Percentiles rank a stretch among this genome's conserved stretches.
These are phyloP conservation scores for Nomada fucata DNA, from an alignment of 2,888 invertebrate species.

Conservation along the genomic window DNA sequence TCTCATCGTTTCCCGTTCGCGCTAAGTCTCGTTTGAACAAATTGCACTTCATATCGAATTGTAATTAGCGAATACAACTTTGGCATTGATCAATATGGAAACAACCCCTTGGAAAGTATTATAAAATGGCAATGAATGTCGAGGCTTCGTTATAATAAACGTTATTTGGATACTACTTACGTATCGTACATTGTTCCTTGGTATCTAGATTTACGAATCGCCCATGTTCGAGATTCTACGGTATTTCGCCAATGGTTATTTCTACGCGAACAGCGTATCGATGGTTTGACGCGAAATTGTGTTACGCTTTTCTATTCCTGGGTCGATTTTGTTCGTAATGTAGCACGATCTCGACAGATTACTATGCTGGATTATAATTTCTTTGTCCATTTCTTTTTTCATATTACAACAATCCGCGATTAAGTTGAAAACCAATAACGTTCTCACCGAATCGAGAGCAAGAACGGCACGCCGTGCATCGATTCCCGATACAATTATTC, in stretches of 20 bases:
- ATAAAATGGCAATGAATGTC: no score
- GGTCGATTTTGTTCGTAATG: constrained; percentile 14
- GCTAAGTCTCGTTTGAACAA: neutral
- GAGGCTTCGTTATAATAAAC: no score
- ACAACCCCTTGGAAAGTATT: no score
- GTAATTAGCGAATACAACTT: no score
- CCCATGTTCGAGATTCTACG: neutral
- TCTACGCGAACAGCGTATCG: constrained; percentile 1
- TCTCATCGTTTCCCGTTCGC: neutral
- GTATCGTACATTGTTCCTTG: no score
- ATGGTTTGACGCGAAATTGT: constrained; percentile 3
- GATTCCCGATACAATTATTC: constrained; percentile 3
- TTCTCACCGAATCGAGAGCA: neutral
- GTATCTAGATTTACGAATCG: no score
- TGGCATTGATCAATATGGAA: no score
- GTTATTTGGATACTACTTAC: no score
- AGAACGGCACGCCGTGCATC: neutral
- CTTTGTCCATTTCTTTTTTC: no score
- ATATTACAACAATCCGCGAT: no score
- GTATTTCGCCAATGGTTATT: neutral
- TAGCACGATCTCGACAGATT: neutral
- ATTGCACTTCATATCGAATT: neutral
- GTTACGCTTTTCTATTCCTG: constrained; percentile 21
- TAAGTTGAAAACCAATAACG: no score
- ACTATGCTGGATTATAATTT: constrained; percentile 5